Conservation (phyloP, 2,888 invertebrate species). For the Euzetes globulus region DNA sequence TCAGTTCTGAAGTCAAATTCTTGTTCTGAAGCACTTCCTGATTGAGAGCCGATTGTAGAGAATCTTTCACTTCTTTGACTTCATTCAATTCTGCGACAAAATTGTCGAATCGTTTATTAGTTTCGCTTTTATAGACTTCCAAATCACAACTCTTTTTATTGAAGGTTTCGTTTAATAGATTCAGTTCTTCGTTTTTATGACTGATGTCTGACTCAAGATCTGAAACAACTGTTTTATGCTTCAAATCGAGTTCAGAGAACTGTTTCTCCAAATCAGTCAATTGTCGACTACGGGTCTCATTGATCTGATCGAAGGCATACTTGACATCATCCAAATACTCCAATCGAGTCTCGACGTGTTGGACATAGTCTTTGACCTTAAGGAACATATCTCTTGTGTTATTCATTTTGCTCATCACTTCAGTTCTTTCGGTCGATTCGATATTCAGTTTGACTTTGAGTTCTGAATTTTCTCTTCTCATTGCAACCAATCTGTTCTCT, state of each 20-base stretch:
- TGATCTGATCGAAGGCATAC: not conserved
- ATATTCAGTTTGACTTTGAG: not conserved
- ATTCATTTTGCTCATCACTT: not conserved
- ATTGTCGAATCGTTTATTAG: not conserved
- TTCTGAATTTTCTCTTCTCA: not conserved
- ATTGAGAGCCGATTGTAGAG: not conserved
- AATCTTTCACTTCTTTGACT: not conserved
- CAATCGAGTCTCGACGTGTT: not conserved
- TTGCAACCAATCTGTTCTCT: not conserved
- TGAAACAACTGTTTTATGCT: not conserved
- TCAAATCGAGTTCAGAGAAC: not conserved
- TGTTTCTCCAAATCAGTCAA: not conserved
- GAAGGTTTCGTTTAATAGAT: not conserved
- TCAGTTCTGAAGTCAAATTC: not conserved
- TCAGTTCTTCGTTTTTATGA: not conserved
- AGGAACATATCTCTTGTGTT: slow-evolving; percentile 4
- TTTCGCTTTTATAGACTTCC: not conserved
- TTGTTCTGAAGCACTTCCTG: not conserved
- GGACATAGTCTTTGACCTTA: not conserved
- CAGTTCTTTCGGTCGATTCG: not conserved
- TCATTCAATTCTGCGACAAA: not conserved
- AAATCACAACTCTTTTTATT: not conserved
- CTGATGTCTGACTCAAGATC: not conserved
- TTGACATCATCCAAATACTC: not conserved
- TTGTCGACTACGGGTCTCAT: not conserved